A percentile compares a stretch with the other conserved stretches of the same genome.
Conservation (phyloP, 2,113 vertebrate genomes). For the Glaucidium brasilianum region DNA sequence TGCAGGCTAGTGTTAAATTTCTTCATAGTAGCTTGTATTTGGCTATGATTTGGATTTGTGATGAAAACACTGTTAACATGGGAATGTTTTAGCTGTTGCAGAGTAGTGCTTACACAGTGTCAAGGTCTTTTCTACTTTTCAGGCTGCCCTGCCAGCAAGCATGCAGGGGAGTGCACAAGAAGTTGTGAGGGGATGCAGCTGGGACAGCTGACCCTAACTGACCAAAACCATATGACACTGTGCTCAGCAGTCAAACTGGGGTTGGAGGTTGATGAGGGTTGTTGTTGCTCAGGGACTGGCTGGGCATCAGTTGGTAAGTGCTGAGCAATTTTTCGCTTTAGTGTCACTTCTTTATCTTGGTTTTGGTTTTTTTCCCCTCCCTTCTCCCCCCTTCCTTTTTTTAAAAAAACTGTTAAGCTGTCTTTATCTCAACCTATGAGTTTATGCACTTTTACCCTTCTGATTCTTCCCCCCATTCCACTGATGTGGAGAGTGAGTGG, state of each 20-base stretch:
- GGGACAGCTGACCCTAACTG: neutral
- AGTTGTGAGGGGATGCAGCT: neutral
- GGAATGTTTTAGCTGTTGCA: neutral
- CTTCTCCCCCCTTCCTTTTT: accelerated
- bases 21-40: neutral
- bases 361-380: neutral
- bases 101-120: accelerated
- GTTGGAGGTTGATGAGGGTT: accelerated
- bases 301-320: accelerated
- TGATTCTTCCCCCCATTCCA: neutral
- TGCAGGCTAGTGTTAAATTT: neutral
- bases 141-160: accelerated
- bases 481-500: accelerated
- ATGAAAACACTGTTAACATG: neutral
- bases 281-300: neutral
- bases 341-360: neutral
- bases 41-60: neutral
- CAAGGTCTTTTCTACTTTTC: neutral
- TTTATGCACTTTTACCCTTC: neutral
- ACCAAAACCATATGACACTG: neutral
- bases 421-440: neutral
- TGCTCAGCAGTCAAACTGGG: neutral
- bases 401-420: neutral
- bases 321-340: neutral
- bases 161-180: accelerated